Evolutionary conservation across 2,888 invertebrate species (phyloP).

Genomic region (Scaptomyza cyrtandrae): DNA sequence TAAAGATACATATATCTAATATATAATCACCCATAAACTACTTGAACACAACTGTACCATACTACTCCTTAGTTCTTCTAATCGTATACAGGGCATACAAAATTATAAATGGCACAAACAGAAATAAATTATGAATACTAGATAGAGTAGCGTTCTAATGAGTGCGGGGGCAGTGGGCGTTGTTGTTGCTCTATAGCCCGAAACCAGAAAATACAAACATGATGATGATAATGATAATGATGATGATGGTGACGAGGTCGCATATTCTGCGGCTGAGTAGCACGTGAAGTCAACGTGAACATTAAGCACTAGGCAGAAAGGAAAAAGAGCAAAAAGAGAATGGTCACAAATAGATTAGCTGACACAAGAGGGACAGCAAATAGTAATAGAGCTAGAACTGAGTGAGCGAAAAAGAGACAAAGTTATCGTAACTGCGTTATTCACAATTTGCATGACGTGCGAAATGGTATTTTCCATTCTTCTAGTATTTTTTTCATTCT

Average conservation of each 20-base stretch:
- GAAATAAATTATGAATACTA: constrained; percentile 54
- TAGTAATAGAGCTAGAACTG: neutral
- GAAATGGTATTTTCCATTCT: constrained; percentile 6
- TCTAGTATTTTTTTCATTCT: constrained; percentile 23
- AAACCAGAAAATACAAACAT: constrained; percentile 19
- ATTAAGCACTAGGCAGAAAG: constrained; percentile 16
- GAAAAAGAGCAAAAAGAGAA: constrained; percentile 9
- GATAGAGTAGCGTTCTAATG: neutral
- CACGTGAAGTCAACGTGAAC: constrained; percentile 78
- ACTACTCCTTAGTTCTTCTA: neutral
- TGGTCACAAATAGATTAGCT: constrained; percentile 31
- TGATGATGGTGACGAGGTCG: constrained; percentile 52
- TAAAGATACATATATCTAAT: too few species aligned
- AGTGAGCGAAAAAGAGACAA: neutral
- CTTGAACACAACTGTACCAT: neutral
- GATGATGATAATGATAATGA: constrained; percentile 18
- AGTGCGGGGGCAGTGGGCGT: neutral
- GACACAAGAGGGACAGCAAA: neutral
- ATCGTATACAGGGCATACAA: constrained; percentile 17
- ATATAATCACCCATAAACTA: too few species aligned
- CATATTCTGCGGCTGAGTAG: constrained; percentile 50
- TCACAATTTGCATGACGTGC: constrained; percentile 41
- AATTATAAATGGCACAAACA: constrained; percentile 45
- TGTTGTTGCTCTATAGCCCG: constrained; percentile 2
- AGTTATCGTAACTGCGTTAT: constrained; percentile 40